Conservation (phyloP, 2,888 invertebrate genomes). For the Scaptomyza flava region DNA sequence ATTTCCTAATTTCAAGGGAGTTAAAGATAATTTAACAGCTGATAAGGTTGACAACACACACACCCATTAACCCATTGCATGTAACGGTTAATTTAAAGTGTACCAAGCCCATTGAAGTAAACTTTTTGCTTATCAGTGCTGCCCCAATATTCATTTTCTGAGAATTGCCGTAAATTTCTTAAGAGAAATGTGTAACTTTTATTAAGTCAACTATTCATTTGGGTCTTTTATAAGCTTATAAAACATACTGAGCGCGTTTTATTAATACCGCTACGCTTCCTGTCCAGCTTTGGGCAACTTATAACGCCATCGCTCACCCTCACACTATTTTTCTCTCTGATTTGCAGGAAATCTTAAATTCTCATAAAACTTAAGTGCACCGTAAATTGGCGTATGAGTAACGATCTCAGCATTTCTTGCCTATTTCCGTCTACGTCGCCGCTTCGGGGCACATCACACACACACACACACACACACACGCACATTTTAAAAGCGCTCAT, state of each 20-base stretch:
- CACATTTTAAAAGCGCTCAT: neutral
- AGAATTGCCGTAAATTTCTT: constrained; percentile 23
- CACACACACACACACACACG: constrained; percentile 10
- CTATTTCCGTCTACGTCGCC: constrained; percentile 66
- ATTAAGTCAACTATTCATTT: constrained; percentile 8
- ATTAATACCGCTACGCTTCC: constrained; percentile 45
- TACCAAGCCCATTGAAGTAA: constrained; percentile 26
- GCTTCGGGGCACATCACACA: constrained; percentile 31
- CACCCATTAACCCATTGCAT: constrained; percentile 8
- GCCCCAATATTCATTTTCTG: constrained; percentile 32
- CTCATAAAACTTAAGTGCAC: constrained; percentile 78
- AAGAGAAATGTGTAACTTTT: constrained; percentile 13
- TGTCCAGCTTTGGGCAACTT: constrained; percentile 47
- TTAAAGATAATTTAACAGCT: constrained; percentile 13
- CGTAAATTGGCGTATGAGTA: constrained; percentile 77
- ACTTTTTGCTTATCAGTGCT: constrained; percentile 34
- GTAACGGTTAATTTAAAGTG: neutral
- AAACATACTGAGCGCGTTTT: neutral
- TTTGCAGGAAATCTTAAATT: constrained; percentile 80
- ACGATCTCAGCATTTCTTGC: constrained; percentile 67
- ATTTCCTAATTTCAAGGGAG: neutral
- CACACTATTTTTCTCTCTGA: constrained; percentile 29
- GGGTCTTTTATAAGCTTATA: constrained; percentile 9
- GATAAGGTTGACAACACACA: constrained; percentile 38
- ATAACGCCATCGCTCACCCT: constrained; percentile 18